Evolutionary conservation across 2,797 vertebrate species (phyloP), one percentile per base, ranked within the genome.

Genomic region (Echeneis naucrates): DNA sequence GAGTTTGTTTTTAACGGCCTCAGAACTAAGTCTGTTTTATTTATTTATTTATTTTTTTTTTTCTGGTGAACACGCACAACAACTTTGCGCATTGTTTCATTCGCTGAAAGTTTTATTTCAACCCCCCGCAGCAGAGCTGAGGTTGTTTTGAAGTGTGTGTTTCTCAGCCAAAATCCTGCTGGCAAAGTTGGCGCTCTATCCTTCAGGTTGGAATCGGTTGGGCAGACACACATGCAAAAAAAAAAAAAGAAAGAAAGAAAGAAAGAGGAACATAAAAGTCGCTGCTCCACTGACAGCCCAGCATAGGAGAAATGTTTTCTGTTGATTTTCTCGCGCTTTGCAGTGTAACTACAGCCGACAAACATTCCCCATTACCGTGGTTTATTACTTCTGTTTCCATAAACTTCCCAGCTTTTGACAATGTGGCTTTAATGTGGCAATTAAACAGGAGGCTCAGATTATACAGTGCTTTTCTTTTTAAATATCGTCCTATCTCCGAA

Each of bases 321-420:
- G 24, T 73, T 53, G 42, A 58, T 58, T 21, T 52, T 32, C 47
- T 77, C 62, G 40, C 23, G 66, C 73, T 71, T 69, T 58, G 38
- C 35, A 27, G 45, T 4, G 23, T 11, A 10, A 73, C 62, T 56
- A 8, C 26, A 68, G 57, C 60, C 68, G 54, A 26, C 59, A 74
- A 77, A 71, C 52, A 47, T 24, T 30, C 59, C 54, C 57, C 51
- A 38, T 87, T 84, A 35, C 27, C 77, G 47, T 68, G 42, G n/a
- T 86, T 85, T 86, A 84, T 68, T 75, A 63, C 62, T 17, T 48
- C 57, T 57, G 50, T 74, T 73, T 66, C 71, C 54, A 72, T 80
- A 75, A 87, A 82, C 55, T 9, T 81, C n/a, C 26, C 26, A 5
- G 52, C 77, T 68, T 88, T 62, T 72, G 27, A 88, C 81, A 84